Percentiles rank a stretch among this genome's conserved stretches.
These are phyloP conservation scores for Trissolcus brochymenae DNA, from an alignment of 2,888 invertebrate species.

Conservation along the genomic window DNA sequence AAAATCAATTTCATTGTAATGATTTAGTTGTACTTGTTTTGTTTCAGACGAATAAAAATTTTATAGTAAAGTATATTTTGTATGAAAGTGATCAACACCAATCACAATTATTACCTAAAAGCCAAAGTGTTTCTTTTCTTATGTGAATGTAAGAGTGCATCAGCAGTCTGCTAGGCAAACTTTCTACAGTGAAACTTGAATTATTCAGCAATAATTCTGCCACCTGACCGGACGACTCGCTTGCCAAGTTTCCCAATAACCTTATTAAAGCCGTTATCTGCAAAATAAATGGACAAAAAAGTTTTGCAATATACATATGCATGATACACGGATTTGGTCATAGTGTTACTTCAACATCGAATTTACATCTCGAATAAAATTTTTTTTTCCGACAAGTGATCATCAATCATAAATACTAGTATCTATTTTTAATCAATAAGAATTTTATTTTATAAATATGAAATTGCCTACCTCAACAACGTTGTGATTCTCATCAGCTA, in stretches of 20 bases:
- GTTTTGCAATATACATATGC: too few relatives aligned
- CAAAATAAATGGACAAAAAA: slow-evolving; percentile 6
- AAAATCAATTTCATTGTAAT: background rate
- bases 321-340: too few relatives aligned
- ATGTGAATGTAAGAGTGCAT: slow-evolving; percentile 64
- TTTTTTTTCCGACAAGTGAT: too few relatives aligned
- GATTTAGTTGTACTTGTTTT: background rate
- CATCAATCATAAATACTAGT: background rate
- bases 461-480: slow-evolving; percentile 59
- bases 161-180: slow-evolving; percentile 64
- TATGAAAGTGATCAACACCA: slow-evolving; percentile 10
- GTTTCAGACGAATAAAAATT: too few relatives aligned
- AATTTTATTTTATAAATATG: background rate
- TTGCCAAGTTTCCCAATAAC: slow-evolving; percentile 67
- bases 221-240: slow-evolving; percentile 63
- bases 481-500: slow-evolving; percentile 39
- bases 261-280: slow-evolving; percentile 68
- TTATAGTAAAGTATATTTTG: background rate
- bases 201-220: slow-evolving; percentile 63
- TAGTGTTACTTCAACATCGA: too few relatives aligned
- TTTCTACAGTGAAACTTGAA: slow-evolving; percentile 56
- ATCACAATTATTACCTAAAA: slow-evolving; percentile 67
- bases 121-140: slow-evolving; percentile 71
- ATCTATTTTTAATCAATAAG: background rate
- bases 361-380: too few relatives aligned